Percentiles rank a stretch among this genome's conserved stretches.
Evolutionary conservation across 1,140 invertebrate species (phyloP).

Genomic region (Agrypnia vestita): DNA sequence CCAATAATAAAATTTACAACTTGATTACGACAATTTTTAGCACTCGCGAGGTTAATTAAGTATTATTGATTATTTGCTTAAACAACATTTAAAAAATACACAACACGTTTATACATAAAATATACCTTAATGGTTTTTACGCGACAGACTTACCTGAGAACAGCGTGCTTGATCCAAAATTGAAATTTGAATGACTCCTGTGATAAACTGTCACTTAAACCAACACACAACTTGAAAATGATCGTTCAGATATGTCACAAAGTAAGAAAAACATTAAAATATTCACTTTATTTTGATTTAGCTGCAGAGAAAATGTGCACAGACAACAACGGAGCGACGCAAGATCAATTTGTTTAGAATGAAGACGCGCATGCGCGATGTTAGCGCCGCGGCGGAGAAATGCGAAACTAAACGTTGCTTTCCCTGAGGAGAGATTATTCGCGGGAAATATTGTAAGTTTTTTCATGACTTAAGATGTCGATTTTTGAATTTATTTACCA

Average conservation of each 20-base stretch:
- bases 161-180: neutral
- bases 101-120: neutral
- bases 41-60: no score
- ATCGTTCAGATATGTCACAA: neutral
- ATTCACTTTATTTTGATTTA: neutral
- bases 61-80: no score
- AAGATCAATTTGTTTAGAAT: conserved; percentile 2
- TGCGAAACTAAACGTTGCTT: neutral
- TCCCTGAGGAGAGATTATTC: neutral
- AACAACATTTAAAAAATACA: no score
- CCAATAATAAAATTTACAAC: no score
- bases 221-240: neutral
- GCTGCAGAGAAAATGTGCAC: neutral
- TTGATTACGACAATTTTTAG: no score
- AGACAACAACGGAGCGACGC: conserved; percentile 11
- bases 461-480: no score
- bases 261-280: neutral
- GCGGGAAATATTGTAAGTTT: neutral
- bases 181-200: neutral
- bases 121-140: conserved; percentile 1
- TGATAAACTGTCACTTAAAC: neutral
- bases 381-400: conserved; percentile 6
- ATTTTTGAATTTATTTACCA: no score
- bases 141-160: neutral
- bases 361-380: neutral